A percentile compares a stretch with the other conserved stretches of the same genome.
Evolutionary conservation across 2,797 vertebrate species (phyloP).

Genomic region (Periophthalmus magnuspinnatus): DNA sequence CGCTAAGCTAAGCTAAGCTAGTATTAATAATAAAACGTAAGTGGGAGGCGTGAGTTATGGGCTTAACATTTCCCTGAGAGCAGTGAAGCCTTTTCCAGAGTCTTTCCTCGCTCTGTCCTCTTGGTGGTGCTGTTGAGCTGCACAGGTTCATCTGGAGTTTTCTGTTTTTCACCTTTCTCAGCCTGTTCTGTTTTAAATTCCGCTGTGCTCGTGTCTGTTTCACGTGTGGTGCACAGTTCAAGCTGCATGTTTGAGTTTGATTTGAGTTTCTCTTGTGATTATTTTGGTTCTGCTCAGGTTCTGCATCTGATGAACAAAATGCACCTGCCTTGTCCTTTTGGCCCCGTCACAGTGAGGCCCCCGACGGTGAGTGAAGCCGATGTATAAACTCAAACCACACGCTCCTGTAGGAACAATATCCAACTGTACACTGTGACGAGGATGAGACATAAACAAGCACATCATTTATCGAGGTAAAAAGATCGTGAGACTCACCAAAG

Average conservation of each 20-base stretch:
- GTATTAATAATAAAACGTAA: conserved; percentile 71
- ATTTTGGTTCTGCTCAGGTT: conserved; percentile 78
- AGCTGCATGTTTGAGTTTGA: conserved; percentile 45
- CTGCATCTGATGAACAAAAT: conserved; percentile 99
- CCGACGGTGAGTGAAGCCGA: conserved; percentile 81
- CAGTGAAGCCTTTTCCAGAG: conserved; percentile 29
- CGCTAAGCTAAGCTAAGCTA: conserved; percentile 26
- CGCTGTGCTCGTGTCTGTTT: conserved; percentile 60
- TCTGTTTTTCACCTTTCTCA: conserved; percentile 45
- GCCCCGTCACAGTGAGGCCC: conserved; percentile 86
- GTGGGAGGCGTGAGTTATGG: conserved; percentile 74
- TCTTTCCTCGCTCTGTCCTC: conserved; percentile 32
- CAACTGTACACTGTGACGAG: background rate
- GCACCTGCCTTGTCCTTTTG: conserved; percentile 95
- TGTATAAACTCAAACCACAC: background rate
- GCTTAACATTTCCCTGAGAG: conserved; percentile 72
- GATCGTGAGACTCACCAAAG: no score
- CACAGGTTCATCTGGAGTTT: background rate
- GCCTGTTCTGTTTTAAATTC: conserved; percentile 51
- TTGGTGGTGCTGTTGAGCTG: conserved; percentile 72
- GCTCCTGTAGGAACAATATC: background rate
- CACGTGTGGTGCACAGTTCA: conserved; percentile 55
- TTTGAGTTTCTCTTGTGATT: conserved; percentile 11
- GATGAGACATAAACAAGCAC: no score
- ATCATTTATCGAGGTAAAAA: no score